Evolutionary conservation across 1,140 invertebrate genomes (phyloP).

Genomic region (Brachionus rotundiformis): DNA sequence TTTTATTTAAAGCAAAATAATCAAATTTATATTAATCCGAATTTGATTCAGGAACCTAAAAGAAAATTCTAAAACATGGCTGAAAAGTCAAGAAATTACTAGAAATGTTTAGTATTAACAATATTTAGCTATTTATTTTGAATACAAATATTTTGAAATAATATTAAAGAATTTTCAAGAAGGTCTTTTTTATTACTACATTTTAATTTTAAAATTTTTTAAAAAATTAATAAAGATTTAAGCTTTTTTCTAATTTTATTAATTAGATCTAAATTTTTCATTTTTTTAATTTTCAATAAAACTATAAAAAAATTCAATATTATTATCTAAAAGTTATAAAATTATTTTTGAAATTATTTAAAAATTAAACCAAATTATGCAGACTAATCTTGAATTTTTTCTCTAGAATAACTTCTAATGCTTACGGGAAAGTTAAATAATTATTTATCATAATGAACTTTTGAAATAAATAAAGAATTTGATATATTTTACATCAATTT

Average conservation of each 20-base stretch:
- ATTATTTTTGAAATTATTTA: background rate
- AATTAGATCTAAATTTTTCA: no score
- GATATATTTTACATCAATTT: background rate
- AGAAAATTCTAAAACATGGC: background rate
- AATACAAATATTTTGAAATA: background rate
- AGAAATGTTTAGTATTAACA: background rate
- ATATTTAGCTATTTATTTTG: no score
- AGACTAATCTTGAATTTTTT: background rate
- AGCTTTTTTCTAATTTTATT: no score
- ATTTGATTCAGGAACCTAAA: background rate
- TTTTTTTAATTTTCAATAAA: background rate
- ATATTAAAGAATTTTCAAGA: conserved; percentile 4
- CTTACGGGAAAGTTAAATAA: background rate
- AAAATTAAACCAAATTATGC: background rate
- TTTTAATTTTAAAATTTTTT: background rate
- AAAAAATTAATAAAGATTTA: background rate
- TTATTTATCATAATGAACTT: background rate
- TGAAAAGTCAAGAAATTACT: background rate
- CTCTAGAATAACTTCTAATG: background rate
- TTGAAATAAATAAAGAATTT: background rate
- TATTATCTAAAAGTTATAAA: background rate
- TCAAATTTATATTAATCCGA: background rate
- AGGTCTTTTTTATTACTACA: no score
- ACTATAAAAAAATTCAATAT: no score
- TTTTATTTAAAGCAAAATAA: background rate